A percentile compares a stretch with the other conserved stretches of the same genome.
Evolutionary conservation across 2,113 vertebrate genomes (phyloP).

Genomic region (Takifugu flavidus): DNA sequence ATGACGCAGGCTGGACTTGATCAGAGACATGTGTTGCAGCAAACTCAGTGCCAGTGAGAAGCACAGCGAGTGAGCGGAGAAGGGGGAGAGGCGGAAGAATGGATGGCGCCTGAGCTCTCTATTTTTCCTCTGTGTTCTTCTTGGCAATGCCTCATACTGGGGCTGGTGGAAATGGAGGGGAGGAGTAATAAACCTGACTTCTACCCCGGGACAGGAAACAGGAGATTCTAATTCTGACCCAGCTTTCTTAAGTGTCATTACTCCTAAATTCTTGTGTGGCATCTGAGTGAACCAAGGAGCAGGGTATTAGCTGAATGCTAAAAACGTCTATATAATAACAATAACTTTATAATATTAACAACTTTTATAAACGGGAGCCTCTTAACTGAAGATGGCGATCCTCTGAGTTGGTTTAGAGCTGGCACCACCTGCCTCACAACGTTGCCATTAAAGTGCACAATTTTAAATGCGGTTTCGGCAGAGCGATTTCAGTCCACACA

Average conservation of each 20-base stretch:
- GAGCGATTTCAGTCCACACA: too few relatives aligned
- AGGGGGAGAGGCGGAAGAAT: conserved; percentile 45
- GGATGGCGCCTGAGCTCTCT: conserved; percentile 63
- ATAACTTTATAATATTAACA: too few relatives aligned
- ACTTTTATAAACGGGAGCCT: too few relatives aligned
- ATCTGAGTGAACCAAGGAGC: conserved; percentile 24
- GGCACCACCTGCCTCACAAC: too few relatives aligned
- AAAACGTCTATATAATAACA: background rate
- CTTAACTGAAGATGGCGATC: too few relatives aligned
- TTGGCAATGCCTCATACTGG: conserved; percentile 58
- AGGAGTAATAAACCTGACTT: conserved; percentile 54
- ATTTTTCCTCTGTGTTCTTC: conserved; percentile 54
- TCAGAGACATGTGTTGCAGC: conserved; percentile 79
- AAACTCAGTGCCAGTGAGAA: conserved; percentile 70
- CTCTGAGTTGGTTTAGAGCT: too few relatives aligned
- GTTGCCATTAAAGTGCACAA: too few relatives aligned
- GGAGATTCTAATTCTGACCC: conserved; percentile 60
- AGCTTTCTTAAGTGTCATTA: conserved; percentile 40
- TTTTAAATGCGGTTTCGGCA: too few relatives aligned
- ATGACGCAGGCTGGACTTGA: conserved; percentile 80
- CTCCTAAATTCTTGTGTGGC: conserved; percentile 54
- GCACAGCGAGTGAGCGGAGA: conserved; percentile 41
- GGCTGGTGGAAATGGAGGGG: conserved; percentile 37
- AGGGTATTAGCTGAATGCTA: conserved; percentile 10
- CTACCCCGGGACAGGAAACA: conserved; percentile 64